phyloP scores from a whole-genome alignment of 2,113 vertebrate genomes.

The Illadopsis cleaveri region DNA sequence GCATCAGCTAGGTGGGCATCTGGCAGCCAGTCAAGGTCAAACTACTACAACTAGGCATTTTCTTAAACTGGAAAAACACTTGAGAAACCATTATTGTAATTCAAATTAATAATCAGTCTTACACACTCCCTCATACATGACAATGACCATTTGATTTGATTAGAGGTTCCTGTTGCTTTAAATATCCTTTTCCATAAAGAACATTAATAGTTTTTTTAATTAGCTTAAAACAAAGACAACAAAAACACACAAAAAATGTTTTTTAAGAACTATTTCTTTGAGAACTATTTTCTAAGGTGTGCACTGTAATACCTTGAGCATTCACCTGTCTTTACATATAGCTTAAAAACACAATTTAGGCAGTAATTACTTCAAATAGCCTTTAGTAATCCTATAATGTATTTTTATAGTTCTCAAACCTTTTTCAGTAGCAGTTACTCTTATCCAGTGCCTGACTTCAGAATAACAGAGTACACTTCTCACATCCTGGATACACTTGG shows the following conservation, averaged over 20 bases:
- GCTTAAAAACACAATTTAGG: background rate
- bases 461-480: background rate
- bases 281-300: background rate
- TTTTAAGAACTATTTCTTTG: background rate
- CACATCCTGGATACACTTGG: background rate
- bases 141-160: background rate
- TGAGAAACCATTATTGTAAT: background rate
- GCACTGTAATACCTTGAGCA: background rate
- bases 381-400: background rate
- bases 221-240: background rate
- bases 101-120: background rate
- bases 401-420: background rate
- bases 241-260: background rate
- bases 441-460: background rate
- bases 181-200: background rate
- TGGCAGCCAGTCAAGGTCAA: background rate
- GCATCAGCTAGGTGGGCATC: background rate
- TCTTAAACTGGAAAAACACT: background rate
- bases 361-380: background rate
- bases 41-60: background rate
- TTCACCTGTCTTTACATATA: background rate
- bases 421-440: background rate
- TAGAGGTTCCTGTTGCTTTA: background rate
- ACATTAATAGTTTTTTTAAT: background rate
- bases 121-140: background rate